These are phyloP conservation scores for Drosophila bocki DNA, from an alignment of 1,140 invertebrate species.

Conservation along the genomic window DNA sequence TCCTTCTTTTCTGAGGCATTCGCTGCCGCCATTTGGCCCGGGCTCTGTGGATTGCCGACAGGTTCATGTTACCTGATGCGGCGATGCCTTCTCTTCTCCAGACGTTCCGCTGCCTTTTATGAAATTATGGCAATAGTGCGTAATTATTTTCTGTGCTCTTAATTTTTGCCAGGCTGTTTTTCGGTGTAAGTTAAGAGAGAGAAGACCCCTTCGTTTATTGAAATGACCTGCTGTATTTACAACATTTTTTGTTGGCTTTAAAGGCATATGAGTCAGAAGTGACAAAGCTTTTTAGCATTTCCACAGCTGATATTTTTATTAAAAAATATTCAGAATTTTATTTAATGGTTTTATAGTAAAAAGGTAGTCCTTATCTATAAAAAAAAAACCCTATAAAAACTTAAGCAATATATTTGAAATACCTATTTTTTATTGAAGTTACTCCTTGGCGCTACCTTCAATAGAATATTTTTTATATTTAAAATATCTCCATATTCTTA, in stretches of 20 bases:
- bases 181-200: slow-evolving; percentile 21
- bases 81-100: slow-evolving; percentile 30
- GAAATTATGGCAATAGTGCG: slow-evolving; percentile 84
- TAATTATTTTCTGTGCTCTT: slow-evolving; percentile 85
- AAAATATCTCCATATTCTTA: neutral
- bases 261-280: neutral
- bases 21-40: slow-evolving; percentile 33
- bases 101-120: slow-evolving; percentile 52
- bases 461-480: neutral
- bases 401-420: neutral
- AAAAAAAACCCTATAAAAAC: neutral
- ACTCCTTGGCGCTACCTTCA: too few relatives aligned
- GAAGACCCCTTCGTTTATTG: slow-evolving; percentile 55
- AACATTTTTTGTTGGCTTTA: neutral
- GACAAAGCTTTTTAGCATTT: neutral
- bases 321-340: neutral
- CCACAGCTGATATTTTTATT: neutral
- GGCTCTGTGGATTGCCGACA: slow-evolving; percentile 69
- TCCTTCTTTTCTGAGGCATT: slow-evolving; percentile 64
- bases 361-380: neutral
- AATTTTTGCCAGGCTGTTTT: slow-evolving; percentile 61
- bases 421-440: neutral
- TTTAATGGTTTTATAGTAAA: neutral
- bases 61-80: slow-evolving; percentile 74
- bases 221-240: slow-evolving; percentile 56